Evolutionary conservation across 2,797 vertebrate species (phyloP).

Genomic region (Melanotaenia maccullochi): DNA sequence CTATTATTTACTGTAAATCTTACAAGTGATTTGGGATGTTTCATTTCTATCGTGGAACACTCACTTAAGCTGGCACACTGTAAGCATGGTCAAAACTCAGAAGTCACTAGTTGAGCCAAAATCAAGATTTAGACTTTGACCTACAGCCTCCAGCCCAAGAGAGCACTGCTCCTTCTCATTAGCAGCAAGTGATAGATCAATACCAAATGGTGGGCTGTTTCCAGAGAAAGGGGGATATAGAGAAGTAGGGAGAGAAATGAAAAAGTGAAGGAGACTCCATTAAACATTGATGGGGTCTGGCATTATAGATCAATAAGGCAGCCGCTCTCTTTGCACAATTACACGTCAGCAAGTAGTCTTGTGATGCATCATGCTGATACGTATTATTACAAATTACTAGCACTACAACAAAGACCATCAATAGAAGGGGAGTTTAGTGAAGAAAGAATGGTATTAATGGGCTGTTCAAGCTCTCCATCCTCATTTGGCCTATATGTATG

Average conservation of each 20-base stretch:
- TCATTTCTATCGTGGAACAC: constrained; percentile 23
- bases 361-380: constrained; percentile 67
- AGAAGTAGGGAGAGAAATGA: constrained; percentile 50
- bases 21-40: constrained; percentile 17
- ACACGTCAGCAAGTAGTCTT: constrained; percentile 77
- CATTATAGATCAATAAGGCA: constrained; percentile 78
- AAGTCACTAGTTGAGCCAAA: constrained; percentile 38
- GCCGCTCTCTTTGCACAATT: constrained; percentile 83
- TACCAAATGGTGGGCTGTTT: constrained; percentile 79
- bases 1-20: constrained; percentile 46
- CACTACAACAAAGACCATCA: constrained; percentile 23
- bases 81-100: constrained; percentile 38
- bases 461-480: background rate
- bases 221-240: constrained; percentile 42
- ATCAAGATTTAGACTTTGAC: constrained; percentile 19
- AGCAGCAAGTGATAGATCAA: constrained; percentile 77
- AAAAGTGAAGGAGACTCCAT: constrained; percentile 76
- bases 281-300: constrained; percentile 84
- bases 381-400: constrained; percentile 52
- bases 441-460: constrained; percentile 8
- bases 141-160: constrained; percentile 44
- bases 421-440: constrained; percentile 10
- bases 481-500: constrained; percentile 20
- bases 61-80: constrained; percentile 16
- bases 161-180: constrained; percentile 73